phyloP scores from a whole-genome alignment of 2,888 invertebrate species.

The Ophraella communa region DNA sequence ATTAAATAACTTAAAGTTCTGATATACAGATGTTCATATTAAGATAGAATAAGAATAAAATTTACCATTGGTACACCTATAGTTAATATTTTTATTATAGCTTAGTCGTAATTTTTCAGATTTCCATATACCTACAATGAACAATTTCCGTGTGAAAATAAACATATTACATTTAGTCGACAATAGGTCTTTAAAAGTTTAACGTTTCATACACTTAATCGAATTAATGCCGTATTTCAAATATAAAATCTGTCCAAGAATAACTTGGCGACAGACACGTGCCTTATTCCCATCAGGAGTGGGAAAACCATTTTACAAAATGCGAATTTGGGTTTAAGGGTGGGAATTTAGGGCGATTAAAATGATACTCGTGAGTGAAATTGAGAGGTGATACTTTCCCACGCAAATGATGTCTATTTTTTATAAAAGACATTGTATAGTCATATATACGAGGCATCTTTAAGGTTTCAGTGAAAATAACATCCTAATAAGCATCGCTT shows the following conservation, averaged over 20 bases:
- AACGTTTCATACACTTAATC: conserved; percentile 17
- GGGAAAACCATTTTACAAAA: conserved; percentile 8
- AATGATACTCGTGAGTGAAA: neutral
- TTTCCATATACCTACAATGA: neutral
- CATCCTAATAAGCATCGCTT: neutral
- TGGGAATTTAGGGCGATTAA: conserved; percentile 24
- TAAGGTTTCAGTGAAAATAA: neutral
- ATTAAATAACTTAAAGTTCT: no score
- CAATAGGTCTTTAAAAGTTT: neutral
- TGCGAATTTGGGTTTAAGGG: conserved; percentile 11
- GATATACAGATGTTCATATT: no score
- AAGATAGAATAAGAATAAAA: no score
- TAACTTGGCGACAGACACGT: conserved; percentile 17
- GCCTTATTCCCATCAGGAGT: conserved; percentile 13
- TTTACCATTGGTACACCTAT: no score
- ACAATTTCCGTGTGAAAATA: conserved; percentile 7
- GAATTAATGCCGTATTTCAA: conserved; percentile 17
- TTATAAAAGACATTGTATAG: neutral
- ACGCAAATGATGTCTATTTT: neutral
- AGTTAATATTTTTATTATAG: no score
- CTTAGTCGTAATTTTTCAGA: neutral
- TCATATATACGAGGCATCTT: neutral
- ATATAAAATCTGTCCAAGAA: conserved; percentile 17
- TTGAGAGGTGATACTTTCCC: conserved; percentile 6
- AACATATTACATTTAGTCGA: neutral